phyloP scores from a whole-genome alignment of 2,888 invertebrate species.

The Lasius platythorax region DNA sequence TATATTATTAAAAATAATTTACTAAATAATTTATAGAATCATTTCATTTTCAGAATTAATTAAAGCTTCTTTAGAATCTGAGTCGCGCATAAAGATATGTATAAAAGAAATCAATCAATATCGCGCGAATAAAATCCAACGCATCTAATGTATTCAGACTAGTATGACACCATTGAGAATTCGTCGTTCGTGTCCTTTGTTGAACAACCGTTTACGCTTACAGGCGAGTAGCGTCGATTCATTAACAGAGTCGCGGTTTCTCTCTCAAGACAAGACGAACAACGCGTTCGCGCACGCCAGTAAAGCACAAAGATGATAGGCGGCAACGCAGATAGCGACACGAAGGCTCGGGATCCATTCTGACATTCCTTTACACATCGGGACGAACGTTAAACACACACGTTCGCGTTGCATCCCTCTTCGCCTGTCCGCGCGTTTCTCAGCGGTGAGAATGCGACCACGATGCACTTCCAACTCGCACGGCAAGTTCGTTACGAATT shows the following conservation, averaged over 20 bases:
- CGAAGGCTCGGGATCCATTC: slow-evolving; percentile 3
- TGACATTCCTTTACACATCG: slow-evolving; percentile 31
- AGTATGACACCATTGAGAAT: background rate
- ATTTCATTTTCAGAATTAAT: slow-evolving; percentile 15
- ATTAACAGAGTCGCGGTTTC: slow-evolving; percentile 6
- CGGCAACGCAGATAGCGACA: slow-evolving; percentile 24
- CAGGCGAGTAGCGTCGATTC: slow-evolving; percentile 14
- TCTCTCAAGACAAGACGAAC: slow-evolving; percentile 35
- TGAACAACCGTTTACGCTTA: background rate
- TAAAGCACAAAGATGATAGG: slow-evolving; percentile 35
- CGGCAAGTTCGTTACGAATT: slow-evolving; percentile 36
- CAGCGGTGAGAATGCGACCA: slow-evolving; percentile 13
- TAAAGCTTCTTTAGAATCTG: background rate
- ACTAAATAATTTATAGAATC: background rate
- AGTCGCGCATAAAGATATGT: background rate
- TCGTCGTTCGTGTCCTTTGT: slow-evolving; percentile 23
- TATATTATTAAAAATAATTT: slow-evolving; percentile 1
- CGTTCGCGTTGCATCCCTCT: background rate
- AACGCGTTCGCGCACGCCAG: slow-evolving; percentile 14
- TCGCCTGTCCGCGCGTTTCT: slow-evolving; percentile 10
- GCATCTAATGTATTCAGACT: background rate
- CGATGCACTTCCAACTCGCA: background rate
- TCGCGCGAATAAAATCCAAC: slow-evolving; percentile 10
- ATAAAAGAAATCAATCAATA: background rate
- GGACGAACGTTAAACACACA: slow-evolving; percentile 1